These are phyloP conservation scores for Polydrusus cervinus DNA, from an alignment of 2,888 invertebrate genomes.

Conservation along the genomic window DNA sequence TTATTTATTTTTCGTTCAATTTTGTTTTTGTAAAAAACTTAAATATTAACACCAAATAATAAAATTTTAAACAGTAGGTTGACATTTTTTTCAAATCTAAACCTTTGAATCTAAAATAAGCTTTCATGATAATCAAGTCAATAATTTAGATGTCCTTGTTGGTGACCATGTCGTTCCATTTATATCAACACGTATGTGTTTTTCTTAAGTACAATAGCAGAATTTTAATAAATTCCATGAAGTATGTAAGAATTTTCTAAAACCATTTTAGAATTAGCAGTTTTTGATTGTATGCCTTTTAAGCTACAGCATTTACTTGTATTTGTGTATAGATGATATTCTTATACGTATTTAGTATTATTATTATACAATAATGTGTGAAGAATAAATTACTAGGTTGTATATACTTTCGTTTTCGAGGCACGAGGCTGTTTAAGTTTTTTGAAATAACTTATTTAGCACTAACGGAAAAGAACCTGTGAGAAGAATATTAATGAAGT, in stretches of 20 bases:
- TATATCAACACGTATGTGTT: background rate
- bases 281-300: too few relatives aligned
- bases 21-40: background rate
- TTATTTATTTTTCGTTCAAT: background rate
- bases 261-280: too few relatives aligned
- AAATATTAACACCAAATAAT: background rate
- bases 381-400: too few relatives aligned
- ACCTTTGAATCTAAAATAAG: slow-evolving; percentile 2
- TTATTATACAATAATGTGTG: too few relatives aligned
- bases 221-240: slow-evolving; percentile 1
- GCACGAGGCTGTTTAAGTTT: background rate
- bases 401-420: background rate
- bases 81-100: background rate
- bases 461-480: slow-evolving; percentile 4
- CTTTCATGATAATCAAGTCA: slow-evolving; percentile 8
- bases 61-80: background rate
- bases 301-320: too few relatives aligned
- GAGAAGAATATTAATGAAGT: slow-evolving; percentile 12
- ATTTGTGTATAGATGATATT: too few relatives aligned
- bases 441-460: slow-evolving; percentile 17
- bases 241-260: background rate
- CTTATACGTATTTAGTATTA: too few relatives aligned
- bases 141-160: slow-evolving; percentile 17
- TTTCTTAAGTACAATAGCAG: background rate
- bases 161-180: slow-evolving; percentile 15